These are phyloP conservation scores for Tryphoninae sp. DNA, from an alignment of 2,888 invertebrate species.

Conservation along the genomic window DNA sequence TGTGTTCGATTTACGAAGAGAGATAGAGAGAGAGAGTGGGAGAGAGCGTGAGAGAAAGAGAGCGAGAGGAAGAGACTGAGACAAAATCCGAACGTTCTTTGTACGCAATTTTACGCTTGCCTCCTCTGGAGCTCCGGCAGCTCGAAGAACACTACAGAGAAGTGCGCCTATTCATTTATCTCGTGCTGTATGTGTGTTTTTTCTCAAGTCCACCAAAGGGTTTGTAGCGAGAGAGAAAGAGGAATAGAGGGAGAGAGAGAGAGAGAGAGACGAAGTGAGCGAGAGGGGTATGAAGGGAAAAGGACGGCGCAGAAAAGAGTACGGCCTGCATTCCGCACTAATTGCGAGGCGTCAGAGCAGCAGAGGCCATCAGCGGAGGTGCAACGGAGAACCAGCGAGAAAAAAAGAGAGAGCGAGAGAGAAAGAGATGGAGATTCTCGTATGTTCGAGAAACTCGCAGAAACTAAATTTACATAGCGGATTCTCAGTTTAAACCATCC, in stretches of 20 bases:
- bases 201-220: slow-evolving; percentile 44
- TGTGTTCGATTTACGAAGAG: neutral
- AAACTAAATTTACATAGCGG: slow-evolving; percentile 66
- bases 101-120: slow-evolving; percentile 50
- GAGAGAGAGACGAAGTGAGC: too few species aligned
- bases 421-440: slow-evolving; percentile 11
- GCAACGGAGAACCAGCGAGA: slow-evolving; percentile 22
- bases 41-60: neutral
- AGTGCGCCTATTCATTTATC: slow-evolving; percentile 57
- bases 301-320: neutral
- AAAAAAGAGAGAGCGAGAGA: slow-evolving; percentile 9
- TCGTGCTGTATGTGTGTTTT: slow-evolving; percentile 38
- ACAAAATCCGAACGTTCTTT: slow-evolving; percentile 36
- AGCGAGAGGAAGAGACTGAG: neutral
- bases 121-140: slow-evolving; percentile 4
- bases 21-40: neutral
- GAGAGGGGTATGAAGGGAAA: too few species aligned
- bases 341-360: slow-evolving; percentile 71
- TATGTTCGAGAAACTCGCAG: slow-evolving; percentile 45
- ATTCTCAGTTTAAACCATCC: slow-evolving; percentile 29
- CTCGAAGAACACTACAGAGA: slow-evolving; percentile 14
- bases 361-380: slow-evolving; percentile 41
- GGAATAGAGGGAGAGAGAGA: neutral
- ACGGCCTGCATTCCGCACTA: slow-evolving; percentile 71
- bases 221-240: slow-evolving; percentile 18